phyloP scores from a whole-genome alignment of 2,888 invertebrate genomes.

The Drosophila tripunctata region DNA sequence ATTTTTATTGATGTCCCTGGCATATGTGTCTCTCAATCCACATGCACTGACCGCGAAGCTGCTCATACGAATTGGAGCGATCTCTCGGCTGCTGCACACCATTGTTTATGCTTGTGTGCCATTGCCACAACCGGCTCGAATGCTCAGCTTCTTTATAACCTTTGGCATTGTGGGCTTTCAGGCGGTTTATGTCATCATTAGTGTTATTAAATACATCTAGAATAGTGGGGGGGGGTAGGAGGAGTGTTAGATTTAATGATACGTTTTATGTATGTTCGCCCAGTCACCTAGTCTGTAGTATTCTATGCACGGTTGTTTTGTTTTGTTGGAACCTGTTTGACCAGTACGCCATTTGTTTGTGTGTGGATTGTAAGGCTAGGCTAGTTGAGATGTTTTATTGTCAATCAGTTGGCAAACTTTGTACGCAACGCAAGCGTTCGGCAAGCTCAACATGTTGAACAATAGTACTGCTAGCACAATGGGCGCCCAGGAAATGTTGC shows the following conservation, averaged over 20 bases:
- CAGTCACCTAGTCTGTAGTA: slow-evolving; percentile 13
- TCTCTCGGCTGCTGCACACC: slow-evolving; percentile 86
- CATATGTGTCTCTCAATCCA: slow-evolving; percentile 86
- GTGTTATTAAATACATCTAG: slow-evolving; percentile 60
- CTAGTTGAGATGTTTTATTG: not conserved
- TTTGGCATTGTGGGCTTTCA: slow-evolving; percentile 85
- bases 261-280: slow-evolving; percentile 14
- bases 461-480: not conserved
- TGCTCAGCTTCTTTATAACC: slow-evolving; percentile 84
- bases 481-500: slow-evolving; percentile 55
- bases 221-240: not conserved
- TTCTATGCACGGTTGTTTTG: slow-evolving; percentile 18
- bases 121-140: slow-evolving; percentile 86
- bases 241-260: slow-evolving; percentile 12
- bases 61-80: slow-evolving; percentile 86
- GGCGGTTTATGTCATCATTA: slow-evolving; percentile 83
- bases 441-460: slow-evolving; percentile 14
- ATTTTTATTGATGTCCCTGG: slow-evolving; percentile 86
- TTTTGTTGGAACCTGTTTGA: slow-evolving; percentile 70
- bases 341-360: slow-evolving; percentile 17
- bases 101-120: slow-evolving; percentile 87
- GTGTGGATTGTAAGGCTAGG: not conserved
- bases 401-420: slow-evolving; percentile 27
- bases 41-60: slow-evolving; percentile 84
- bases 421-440: slow-evolving; percentile 13